Evolutionary conservation across 2,797 vertebrate genomes (phyloP), one percentile per base, ranked within the genome.

Genomic region (Peromyscus eremicus): DNA sequence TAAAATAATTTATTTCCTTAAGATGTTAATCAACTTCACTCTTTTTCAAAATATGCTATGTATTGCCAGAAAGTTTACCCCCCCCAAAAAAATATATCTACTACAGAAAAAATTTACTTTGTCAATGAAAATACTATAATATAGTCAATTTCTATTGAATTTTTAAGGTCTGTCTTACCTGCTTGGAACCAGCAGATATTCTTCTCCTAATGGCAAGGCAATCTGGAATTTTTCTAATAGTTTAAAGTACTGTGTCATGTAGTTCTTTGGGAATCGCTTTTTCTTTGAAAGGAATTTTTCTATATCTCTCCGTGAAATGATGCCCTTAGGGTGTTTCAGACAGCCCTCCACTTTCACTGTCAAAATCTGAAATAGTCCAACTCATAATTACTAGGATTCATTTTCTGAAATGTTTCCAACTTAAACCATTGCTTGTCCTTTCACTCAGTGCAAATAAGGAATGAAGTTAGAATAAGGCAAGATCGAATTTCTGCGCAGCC

Each of bases 161-260:
- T 55, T 96, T 96, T 90, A 62, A 64, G 34, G 49, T 77, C 94
- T 92, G 19, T 5, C 90, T 98, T 98, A 99, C 99, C 99, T 99
- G 99, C 99, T 99, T 96, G 99, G 99, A 73, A 99, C 98, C 92
- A 99, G 99, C 0, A 99, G 98, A 94, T 99, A 99, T 91, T 99
- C 99, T 13, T 99, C 99, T 84, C 99, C 99, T 60, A 99, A 99
- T 0, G 99, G 99, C 94, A 99, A 98, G 64, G 99, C 99, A 82
- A 99, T 99, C 98, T 99, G 99, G 95, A 99, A 99, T 98, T 99
- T 99, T 98, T 99, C 99, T 98, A 99, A 98, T 94, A 99, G 99
- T 79, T 99, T 99, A 66, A 99, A 99, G 98, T 99, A 99, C 94
- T 99, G 99, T 10, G 98, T 98, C 98, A 99, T 98, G 97, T 99